Evolutionary conservation across 1,140 invertebrate species (phyloP).

Genomic region (Pseudomyrmex sp.): DNA sequence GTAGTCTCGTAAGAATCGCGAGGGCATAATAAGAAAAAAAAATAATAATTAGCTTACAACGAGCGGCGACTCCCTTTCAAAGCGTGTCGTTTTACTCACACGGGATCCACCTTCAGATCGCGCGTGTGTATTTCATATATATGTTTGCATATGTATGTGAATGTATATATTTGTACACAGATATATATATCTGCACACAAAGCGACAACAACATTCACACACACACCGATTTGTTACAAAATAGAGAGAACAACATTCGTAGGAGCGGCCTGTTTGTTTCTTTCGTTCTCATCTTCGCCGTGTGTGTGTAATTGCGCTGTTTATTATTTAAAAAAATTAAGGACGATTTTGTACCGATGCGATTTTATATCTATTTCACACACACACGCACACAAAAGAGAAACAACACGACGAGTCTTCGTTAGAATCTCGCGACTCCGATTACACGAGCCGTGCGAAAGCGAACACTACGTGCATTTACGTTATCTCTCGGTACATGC

Average conservation of each 20-base stretch:
- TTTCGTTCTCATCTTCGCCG: conserved; percentile 19
- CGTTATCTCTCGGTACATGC: too few relatives aligned
- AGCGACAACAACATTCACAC: conserved; percentile 55
- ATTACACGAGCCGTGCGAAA: too few relatives aligned
- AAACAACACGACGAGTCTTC: conserved; percentile 15
- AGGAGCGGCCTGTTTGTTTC: conserved; percentile 24
- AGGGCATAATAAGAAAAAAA: conserved; percentile 10
- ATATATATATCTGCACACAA: conserved; percentile 48
- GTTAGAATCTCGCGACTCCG: conserved; percentile 42
- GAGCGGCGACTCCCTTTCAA: conserved; percentile 34
- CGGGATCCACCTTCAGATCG: conserved; percentile 34
- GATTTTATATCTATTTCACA: conserved; percentile 52
- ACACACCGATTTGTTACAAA: conserved; percentile 32
- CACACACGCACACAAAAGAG: neutral
- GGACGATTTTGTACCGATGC: conserved; percentile 48
- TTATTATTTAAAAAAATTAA: conserved; percentile 23
- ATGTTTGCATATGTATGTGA: too few relatives aligned
- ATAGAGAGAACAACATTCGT: conserved; percentile 24
- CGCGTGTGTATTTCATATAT: too few relatives aligned
- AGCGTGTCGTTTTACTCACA: conserved; percentile 29
- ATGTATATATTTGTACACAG: too few relatives aligned
- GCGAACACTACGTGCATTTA: too few relatives aligned
- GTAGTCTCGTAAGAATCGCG: conserved; percentile 57
- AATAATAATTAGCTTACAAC: conserved; percentile 42
- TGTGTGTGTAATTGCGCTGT: conserved; percentile 24